Evolutionary conservation across 2,113 vertebrate genomes (phyloP), one percentile per base, ranked within the genome.

Genomic region (Cyprinodon brontotheroides): DNA sequence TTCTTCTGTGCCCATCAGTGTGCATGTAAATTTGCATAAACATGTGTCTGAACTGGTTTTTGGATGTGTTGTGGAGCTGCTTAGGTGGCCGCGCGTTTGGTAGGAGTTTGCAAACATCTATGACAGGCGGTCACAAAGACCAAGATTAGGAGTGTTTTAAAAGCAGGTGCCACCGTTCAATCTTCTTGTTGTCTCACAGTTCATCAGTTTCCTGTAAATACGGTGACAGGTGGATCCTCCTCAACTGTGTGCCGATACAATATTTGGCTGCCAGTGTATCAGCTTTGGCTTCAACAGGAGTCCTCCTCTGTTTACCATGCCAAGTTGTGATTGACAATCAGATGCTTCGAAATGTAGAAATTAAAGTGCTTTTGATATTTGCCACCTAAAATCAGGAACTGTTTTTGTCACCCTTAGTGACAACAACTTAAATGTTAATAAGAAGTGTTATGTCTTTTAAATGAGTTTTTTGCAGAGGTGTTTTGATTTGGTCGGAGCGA

Each of bases 131-230:
- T 39, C 68, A 78, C 76, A 76, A 83, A 85, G 82, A 75, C 81
- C 37, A 41, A 77, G 66, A 83, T 87, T 68, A 83, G 77, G 85
- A 57, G 74, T 78, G 74, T 78, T 71, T 78, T 14, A 10, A 77
- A 77, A 67, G 75, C 79, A 89, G 85, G 85, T 89, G 86, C 43
- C n/a, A 64, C 72, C 78, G 71, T 85, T 91, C 76, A 83, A 40
- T 76, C 87, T 71, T 81, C 70, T 62, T 70, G 68, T 83, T 65
- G 20, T 38, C 70, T 17, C 64, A 83, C 80, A 72, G 79, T 79
- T 45, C 84, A 86, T 88, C 86, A 75, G 66, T 78, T 79, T 74
- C 65, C 80, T 80, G 80, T 68, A 76, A 90, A 84, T 63, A 83
- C 72, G 60, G 75, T 84, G 85, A 78, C 80, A 74, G 72, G 77